Evolutionary conservation across 2,113 vertebrate genomes (phyloP).

Genomic region (Scytalopus superciliaris): DNA sequence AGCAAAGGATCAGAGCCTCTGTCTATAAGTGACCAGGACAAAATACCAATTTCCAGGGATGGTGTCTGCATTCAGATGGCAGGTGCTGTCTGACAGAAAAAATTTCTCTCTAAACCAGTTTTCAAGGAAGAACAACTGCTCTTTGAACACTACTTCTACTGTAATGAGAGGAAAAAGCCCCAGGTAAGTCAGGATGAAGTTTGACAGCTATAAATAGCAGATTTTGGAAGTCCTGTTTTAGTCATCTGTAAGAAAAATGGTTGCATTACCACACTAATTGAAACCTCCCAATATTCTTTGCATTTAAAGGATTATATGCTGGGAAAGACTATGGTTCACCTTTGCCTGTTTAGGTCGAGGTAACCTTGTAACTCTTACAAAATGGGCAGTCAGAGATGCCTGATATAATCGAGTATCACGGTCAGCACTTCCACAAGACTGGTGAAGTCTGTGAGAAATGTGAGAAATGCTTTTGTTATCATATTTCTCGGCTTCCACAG

Average conservation of each 20-base stretch:
- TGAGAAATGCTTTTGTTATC: constrained; percentile 1
- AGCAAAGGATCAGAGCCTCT: not conserved
- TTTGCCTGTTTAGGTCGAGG: not conserved
- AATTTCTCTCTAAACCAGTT: not conserved
- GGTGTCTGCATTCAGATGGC: not conserved
- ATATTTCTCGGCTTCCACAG: not conserved
- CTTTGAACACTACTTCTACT: not conserved
- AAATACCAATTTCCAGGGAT: not conserved
- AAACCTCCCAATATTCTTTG: not conserved
- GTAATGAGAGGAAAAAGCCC: not conserved
- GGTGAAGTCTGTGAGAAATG: not conserved
- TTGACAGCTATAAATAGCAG: not conserved
- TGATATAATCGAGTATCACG: not conserved
- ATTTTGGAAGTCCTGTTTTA: not conserved
- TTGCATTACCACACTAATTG: not conserved
- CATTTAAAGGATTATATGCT: not conserved
- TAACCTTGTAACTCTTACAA: not conserved
- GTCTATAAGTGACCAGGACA: not conserved
- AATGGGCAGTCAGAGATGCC: not conserved
- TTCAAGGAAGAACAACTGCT: not conserved
- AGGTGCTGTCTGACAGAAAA: not conserved
- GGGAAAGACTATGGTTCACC: not conserved
- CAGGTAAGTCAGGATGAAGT: not conserved
- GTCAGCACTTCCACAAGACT: not conserved
- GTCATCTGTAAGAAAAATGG: not conserved